These are phyloP conservation scores for Pseudochirops cupreus DNA, from an alignment of 2,797 vertebrate species.

Conservation along the genomic window DNA sequence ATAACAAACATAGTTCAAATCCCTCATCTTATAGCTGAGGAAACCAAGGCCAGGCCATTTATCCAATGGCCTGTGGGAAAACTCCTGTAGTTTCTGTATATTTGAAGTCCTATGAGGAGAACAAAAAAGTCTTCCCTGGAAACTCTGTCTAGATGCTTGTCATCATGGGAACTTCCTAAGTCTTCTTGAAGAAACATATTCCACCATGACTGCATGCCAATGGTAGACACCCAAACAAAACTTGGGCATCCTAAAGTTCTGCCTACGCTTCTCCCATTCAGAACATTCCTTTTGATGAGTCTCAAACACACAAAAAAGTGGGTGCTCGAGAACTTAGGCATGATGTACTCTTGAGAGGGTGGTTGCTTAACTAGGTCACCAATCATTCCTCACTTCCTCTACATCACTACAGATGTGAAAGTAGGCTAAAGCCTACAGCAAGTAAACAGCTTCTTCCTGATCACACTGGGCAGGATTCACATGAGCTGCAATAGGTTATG, in stretches of 20 bases:
- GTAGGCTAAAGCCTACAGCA: slow-evolving; percentile 36
- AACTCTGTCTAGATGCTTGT: background rate
- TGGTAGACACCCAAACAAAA: background rate
- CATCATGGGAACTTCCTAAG: background rate
- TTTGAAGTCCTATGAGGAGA: background rate
- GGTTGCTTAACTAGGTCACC: slow-evolving; percentile 61
- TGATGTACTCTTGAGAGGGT: slow-evolving; percentile 25
- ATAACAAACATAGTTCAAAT: background rate
- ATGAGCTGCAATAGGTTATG: slow-evolving; percentile 2
- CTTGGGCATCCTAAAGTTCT: background rate
- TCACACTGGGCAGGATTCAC: background rate
- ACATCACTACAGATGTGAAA: slow-evolving; percentile 42
- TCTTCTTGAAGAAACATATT: background rate
- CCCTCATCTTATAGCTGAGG: background rate
- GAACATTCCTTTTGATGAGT: background rate
- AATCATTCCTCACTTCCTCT: slow-evolving; percentile 58
- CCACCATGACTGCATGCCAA: background rate
- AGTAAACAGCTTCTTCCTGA: slow-evolving; percentile 17
- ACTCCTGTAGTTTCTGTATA: background rate
- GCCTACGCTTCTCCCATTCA: background rate
- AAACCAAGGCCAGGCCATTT: background rate
- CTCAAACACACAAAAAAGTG: background rate
- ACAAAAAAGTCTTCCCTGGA: background rate
- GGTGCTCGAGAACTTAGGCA: background rate
- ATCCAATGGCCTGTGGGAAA: background rate